Conservation (phyloP, 1,140 invertebrate species). For the Drosophila serrata region DNA sequence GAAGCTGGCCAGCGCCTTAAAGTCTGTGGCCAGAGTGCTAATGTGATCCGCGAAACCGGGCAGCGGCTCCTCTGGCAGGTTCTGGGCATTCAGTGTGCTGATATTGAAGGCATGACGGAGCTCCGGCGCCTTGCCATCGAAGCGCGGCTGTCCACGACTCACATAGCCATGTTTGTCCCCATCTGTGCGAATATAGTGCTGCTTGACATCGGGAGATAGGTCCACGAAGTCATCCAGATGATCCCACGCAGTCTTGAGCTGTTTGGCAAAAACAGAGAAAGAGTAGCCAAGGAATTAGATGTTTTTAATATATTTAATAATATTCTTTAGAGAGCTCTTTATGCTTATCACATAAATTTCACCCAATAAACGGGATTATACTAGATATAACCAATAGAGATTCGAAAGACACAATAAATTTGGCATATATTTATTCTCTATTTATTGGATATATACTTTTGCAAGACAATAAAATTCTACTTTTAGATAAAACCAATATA, state of each 20-base stretch:
- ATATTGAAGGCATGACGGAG: slow-evolving; percentile 90
- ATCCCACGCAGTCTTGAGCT: slow-evolving; percentile 89
- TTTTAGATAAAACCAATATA: neutral
- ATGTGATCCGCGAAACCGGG: slow-evolving; percentile 89
- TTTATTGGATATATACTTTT: neutral
- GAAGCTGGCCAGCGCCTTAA: slow-evolving; percentile 89
- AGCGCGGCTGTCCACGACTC: slow-evolving; percentile 87
- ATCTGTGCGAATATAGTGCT: slow-evolving; percentile 87
- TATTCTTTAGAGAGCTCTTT: neutral
- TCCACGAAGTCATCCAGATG: slow-evolving; percentile 90
- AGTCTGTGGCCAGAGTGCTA: slow-evolving; percentile 88
- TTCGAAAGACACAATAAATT: neutral
- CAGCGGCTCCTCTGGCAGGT: slow-evolving; percentile 89
- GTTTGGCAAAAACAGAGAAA: slow-evolving; percentile 15
- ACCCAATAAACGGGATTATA: neutral
- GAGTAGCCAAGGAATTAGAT: neutral
- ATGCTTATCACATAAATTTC: neutral
- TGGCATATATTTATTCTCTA: neutral
- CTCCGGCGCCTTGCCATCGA: slow-evolving; percentile 87
- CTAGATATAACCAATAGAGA: neutral
- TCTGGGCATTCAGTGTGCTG: slow-evolving; percentile 87
- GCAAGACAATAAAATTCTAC: neutral
- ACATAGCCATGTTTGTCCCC: slow-evolving; percentile 88
- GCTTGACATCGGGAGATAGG: slow-evolving; percentile 87
- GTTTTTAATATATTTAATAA: slow-evolving; percentile 31